Percentiles rank a stretch among this genome's conserved stretches.
These are phyloP conservation scores for Drosophila tanythrix DNA, from an alignment of 2,888 invertebrate species.

Conservation along the genomic window DNA sequence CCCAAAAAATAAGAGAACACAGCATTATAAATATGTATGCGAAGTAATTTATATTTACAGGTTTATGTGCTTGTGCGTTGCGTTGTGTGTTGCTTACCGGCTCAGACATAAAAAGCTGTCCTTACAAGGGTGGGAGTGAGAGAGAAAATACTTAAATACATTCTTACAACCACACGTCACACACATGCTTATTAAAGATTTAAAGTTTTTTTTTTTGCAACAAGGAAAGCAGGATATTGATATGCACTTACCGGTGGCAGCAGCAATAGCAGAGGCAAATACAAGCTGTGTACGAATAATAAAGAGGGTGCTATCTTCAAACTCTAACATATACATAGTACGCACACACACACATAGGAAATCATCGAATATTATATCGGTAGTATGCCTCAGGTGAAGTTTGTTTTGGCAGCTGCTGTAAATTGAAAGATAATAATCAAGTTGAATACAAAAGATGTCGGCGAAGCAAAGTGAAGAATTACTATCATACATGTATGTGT, in stretches of 20 bases:
- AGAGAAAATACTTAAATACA: slow-evolving; percentile 4
- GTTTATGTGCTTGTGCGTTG: slow-evolving; percentile 23
- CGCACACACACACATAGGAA: slow-evolving; percentile 17
- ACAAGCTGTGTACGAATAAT: slow-evolving; percentile 62
- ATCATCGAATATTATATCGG: slow-evolving; percentile 46
- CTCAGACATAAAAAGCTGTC: slow-evolving; percentile 60
- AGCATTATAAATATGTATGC: slow-evolving; percentile 53
- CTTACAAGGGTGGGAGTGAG: slow-evolving; percentile 20
- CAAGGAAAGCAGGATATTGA: slow-evolving; percentile 66
- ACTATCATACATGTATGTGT: slow-evolving; percentile 9
- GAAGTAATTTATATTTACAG: slow-evolving; percentile 68
- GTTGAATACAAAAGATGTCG: slow-evolving; percentile 41
- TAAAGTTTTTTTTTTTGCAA: slow-evolving; percentile 60
- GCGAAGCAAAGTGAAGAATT: slow-evolving; percentile 21
- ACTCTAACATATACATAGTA: slow-evolving; percentile 32
- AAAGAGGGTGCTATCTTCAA: slow-evolving; percentile 49
- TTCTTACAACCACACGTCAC: slow-evolving; percentile 23
- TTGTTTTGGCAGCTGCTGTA: slow-evolving; percentile 72
- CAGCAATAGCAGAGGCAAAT: slow-evolving; percentile 19
- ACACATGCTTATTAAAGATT: slow-evolving; percentile 72
- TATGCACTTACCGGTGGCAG: slow-evolving; percentile 73
- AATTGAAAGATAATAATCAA: slow-evolving; percentile 75
- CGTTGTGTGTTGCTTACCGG: slow-evolving; percentile 25
- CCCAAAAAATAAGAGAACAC: slow-evolving; percentile 21
- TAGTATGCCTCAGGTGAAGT: slow-evolving; percentile 48